A percentile compares a stretch with the other conserved stretches of the same genome.
Conservation (phyloP, 2,113 vertebrate species). For the Anhinga anhinga region DNA sequence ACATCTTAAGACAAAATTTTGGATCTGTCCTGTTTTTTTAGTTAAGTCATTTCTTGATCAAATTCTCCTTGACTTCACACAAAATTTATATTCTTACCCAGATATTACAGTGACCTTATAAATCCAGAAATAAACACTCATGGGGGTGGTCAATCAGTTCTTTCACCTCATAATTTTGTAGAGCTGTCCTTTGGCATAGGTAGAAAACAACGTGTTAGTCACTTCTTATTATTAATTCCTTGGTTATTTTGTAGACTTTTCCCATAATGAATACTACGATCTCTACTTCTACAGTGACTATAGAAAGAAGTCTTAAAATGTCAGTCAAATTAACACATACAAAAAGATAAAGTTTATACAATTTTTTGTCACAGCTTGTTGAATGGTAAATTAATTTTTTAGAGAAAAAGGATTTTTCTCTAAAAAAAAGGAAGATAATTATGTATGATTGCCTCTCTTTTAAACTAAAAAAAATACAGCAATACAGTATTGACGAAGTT, state of each 20-base stretch:
- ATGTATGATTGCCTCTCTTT: neutral
- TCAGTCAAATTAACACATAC: neutral
- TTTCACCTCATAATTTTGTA: neutral
- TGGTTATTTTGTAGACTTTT: neutral
- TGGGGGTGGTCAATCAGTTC: neutral
- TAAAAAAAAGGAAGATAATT: neutral
- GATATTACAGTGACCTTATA: too few species aligned
- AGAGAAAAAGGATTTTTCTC: neutral
- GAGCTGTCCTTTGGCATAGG: neutral
- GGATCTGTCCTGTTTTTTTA: neutral
- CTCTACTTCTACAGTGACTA: neutral
- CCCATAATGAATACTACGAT: neutral
- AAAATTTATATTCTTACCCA: neutral
- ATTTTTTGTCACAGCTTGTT: neutral
- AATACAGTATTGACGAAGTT: neutral
- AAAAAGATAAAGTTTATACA: neutral
- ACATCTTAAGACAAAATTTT: neutral
- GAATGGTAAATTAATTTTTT: neutral
- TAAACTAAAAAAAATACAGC: neutral
- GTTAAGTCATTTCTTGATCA: neutral
- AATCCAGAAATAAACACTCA: neutral
- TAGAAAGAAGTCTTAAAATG: neutral
- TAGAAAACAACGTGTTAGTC: neutral
- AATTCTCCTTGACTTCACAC: neutral
- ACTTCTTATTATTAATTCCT: neutral